Percentiles rank a stretch among this genome's conserved stretches.
phyloP scores from a whole-genome alignment of 2,888 invertebrate genomes.

The Heliconius ismenius region DNA sequence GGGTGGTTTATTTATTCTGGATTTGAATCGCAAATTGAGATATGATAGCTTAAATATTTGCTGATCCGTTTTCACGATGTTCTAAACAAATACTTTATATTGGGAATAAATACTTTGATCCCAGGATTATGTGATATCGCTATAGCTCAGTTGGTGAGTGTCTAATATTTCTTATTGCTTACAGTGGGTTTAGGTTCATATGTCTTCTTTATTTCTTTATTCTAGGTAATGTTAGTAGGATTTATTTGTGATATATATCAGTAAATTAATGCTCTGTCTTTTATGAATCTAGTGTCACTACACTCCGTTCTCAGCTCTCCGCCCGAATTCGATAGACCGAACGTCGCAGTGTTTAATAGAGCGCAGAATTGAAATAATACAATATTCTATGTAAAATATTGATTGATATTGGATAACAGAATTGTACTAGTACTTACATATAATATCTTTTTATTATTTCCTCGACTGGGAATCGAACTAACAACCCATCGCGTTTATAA shows the following conservation, averaged over 20 bases:
- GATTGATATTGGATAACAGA: too few relatives aligned
- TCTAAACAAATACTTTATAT: slow-evolving; percentile 19
- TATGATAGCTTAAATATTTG: slow-evolving; percentile 65
- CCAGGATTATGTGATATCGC: slow-evolving; percentile 2
- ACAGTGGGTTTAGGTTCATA: neutral
- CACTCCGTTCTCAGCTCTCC: too few relatives aligned
- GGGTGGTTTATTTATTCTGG: slow-evolving; percentile 52
- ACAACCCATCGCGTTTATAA: neutral
- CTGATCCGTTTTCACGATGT: slow-evolving; percentile 40
- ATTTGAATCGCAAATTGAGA: slow-evolving; percentile 64
- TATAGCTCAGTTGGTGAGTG: neutral
- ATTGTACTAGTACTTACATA: too few relatives aligned
- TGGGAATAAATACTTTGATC: slow-evolving; percentile 23
- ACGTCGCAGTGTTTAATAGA: too few relatives aligned
- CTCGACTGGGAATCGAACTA: too few relatives aligned
- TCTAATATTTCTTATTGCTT: neutral
- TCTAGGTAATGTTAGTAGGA: too few relatives aligned
- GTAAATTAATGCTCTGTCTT: too few relatives aligned
- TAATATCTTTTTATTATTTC: neutral
- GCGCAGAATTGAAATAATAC: too few relatives aligned
- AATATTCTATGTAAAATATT: too few relatives aligned
- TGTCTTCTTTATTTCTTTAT: neutral
- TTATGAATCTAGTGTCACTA: too few relatives aligned
- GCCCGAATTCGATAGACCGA: too few relatives aligned
- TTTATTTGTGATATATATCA: neutral